Conservation (phyloP, 2,113 vertebrate genomes). For the Aegotheles bennettii region DNA sequence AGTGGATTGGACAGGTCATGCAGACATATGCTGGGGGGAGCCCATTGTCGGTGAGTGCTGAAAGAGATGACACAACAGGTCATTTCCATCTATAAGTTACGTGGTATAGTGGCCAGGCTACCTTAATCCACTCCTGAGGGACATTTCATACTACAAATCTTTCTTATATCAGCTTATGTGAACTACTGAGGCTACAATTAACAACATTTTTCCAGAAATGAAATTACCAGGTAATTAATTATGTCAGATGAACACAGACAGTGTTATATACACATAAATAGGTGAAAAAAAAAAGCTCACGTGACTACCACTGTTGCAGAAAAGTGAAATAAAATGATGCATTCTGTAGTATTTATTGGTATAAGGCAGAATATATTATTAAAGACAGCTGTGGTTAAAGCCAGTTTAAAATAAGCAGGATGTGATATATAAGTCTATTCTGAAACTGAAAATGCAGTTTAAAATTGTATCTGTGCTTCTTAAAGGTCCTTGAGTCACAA, state of each 20-base stretch:
- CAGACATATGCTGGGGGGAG: accelerated
- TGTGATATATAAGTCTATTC: background rate
- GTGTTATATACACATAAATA: background rate
- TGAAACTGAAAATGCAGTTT: background rate
- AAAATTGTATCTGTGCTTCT: background rate
- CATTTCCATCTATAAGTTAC: background rate
- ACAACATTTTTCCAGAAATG: background rate
- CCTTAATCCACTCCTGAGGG: background rate
- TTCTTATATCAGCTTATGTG: background rate
- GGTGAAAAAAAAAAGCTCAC: background rate
- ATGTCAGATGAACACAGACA: background rate
- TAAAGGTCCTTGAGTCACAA: background rate
- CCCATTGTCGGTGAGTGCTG: background rate
- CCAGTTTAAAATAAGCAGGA: background rate
- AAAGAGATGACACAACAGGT: background rate
- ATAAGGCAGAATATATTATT: background rate
- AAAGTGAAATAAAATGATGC: background rate
- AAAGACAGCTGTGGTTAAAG: background rate
- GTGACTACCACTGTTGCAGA: background rate
- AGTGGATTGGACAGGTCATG: background rate
- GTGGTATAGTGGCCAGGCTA: background rate
- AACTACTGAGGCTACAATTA: background rate
- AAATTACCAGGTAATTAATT: background rate
- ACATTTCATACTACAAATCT: background rate
- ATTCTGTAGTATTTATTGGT: background rate